Conservation (phyloP, 1,140 invertebrate species). For the Eumeta japonica region DNA sequence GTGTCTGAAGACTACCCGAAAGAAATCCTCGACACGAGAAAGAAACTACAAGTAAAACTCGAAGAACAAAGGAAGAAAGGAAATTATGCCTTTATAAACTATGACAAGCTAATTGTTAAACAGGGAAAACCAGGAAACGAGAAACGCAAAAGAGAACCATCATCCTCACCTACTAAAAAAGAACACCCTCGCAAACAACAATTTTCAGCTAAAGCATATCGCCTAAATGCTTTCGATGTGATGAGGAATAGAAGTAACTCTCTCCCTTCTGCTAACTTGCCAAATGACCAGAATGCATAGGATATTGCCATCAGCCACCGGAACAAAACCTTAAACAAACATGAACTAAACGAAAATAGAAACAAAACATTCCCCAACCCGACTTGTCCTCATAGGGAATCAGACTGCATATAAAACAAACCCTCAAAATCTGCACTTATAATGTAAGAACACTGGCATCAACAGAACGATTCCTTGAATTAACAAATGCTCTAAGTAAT, state of each 20-base stretch:
- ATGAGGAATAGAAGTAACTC: slow-evolving; percentile 17
- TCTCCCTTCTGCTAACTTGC: slow-evolving; percentile 6
- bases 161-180: slow-evolving; percentile 17
- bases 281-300: too few relatives aligned
- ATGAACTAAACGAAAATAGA: too few relatives aligned
- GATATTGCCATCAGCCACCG: too few relatives aligned
- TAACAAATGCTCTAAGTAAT: too few relatives aligned
- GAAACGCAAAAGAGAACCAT: slow-evolving; percentile 18
- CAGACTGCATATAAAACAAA: slow-evolving; percentile 6
- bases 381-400: too few relatives aligned
- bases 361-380: too few relatives aligned
- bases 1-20: slow-evolving; percentile 17
- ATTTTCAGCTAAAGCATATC: slow-evolving; percentile 9
- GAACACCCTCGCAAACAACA: too few relatives aligned
- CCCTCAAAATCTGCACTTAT: too few relatives aligned
- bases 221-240: slow-evolving; percentile 14
- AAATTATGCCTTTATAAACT: slow-evolving; percentile 14
- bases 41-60: slow-evolving; percentile 11
- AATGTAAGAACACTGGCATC: too few relatives aligned
- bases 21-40: slow-evolving; percentile 19
- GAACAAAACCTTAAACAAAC: too few relatives aligned
- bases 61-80: slow-evolving; percentile 15
- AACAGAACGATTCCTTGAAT: slow-evolving; percentile 10
- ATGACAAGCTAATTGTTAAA: slow-evolving; percentile 18
- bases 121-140: slow-evolving; percentile 10